Evolutionary conservation across 2,797 vertebrate species (phyloP).

Genomic region (Tiaroga cobitis): DNA sequence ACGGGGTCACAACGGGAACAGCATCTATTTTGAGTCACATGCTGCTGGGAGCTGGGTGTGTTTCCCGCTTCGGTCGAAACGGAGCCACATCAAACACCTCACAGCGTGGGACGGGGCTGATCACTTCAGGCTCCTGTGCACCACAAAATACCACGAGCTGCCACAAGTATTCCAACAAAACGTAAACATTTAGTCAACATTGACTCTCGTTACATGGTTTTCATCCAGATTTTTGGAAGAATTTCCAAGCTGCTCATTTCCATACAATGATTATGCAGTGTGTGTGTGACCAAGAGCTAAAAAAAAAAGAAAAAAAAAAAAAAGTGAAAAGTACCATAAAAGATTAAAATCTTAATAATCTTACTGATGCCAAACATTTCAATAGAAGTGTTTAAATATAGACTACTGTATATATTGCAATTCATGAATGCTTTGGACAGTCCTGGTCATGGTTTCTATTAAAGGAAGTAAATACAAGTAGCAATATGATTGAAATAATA

Average conservation of each 20-base stretch:
- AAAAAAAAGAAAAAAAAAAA: too few species aligned
- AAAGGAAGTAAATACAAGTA: too few species aligned
- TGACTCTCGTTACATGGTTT: not conserved
- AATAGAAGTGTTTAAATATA: too few species aligned
- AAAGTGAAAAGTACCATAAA: too few species aligned
- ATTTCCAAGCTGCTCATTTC: not conserved
- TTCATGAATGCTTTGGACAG: too few species aligned
- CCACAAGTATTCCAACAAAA: not conserved
- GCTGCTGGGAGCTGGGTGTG: constrained; percentile 1
- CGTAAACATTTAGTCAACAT: not conserved
- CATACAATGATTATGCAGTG: not conserved
- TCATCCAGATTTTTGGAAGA: not conserved
- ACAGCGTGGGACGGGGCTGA: not conserved
- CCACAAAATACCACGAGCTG: not conserved
- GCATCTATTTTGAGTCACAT: constrained; percentile 33
- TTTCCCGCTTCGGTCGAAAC: not conserved
- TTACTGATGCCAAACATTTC: too few species aligned
- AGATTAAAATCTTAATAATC: too few species aligned
- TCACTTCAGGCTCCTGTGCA: not conserved
- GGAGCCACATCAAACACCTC: constrained; percentile 15
- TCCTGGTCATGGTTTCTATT: too few species aligned
- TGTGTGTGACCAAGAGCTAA: too few species aligned
- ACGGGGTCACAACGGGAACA: constrained; percentile 12
- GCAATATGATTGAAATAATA: too few species aligned
- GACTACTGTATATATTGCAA: too few species aligned